Conservation (phyloP, 2,888 invertebrate species). For the Erebia ligea region DNA sequence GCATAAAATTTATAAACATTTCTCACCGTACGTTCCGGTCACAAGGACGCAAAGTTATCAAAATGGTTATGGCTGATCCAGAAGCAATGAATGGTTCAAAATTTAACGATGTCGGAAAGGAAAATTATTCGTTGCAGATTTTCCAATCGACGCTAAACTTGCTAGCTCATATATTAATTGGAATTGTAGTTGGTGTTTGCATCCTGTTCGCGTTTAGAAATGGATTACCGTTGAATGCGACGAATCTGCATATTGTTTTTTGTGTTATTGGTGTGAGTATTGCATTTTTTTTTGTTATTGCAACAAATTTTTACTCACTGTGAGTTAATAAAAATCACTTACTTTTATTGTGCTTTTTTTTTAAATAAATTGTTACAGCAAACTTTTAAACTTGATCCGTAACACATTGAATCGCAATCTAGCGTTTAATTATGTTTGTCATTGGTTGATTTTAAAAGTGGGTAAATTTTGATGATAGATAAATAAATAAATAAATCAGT, state of each 20-base stretch:
- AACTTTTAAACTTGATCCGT: too few relatives aligned
- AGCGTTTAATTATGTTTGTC: too few relatives aligned
- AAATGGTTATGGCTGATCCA: constrained; percentile 35
- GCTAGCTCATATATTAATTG: constrained; percentile 62
- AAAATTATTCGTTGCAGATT: constrained; percentile 51
- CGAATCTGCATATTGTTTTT: constrained; percentile 58
- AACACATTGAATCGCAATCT: not conserved
- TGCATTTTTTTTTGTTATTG: not conserved
- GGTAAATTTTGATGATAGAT: too few relatives aligned
- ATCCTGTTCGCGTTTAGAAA: constrained; percentile 54
- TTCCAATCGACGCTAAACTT: constrained; percentile 58
- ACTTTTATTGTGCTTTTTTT: too few relatives aligned
- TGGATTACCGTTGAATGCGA: constrained; percentile 54
- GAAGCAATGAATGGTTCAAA: constrained; percentile 27
- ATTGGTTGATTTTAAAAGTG: too few relatives aligned
- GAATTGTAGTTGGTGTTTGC: constrained; percentile 55
- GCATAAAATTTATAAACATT: constrained; percentile 29
- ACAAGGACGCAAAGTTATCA: constrained; percentile 24
- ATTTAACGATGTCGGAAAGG: constrained; percentile 28
- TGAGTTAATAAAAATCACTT: too few relatives aligned
- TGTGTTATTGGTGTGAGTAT: constrained; percentile 72
- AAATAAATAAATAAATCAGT: too few relatives aligned
- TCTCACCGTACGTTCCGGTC: constrained; percentile 20
- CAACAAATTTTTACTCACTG: not conserved
- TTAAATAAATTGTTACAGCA: too few relatives aligned